A percentile compares a stretch with the other conserved stretches of the same genome.
Evolutionary conservation across 2,888 invertebrate genomes (phyloP).

Genomic region (Brachyopa scutellaris): DNA sequence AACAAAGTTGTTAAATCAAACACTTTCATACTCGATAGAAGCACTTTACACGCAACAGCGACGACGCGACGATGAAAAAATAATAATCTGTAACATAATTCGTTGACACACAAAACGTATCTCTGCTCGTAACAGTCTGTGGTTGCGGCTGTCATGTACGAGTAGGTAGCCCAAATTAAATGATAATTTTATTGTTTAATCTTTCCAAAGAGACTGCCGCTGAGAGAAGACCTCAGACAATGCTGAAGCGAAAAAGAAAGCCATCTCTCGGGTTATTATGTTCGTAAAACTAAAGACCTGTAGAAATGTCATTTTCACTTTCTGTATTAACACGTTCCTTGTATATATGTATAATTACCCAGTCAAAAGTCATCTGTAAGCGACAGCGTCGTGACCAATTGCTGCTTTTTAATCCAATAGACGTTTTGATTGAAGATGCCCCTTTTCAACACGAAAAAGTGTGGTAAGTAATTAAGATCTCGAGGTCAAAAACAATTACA

Average conservation of each 20-base stretch:
- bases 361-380: slow-evolving; percentile 11
- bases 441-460: slow-evolving; percentile 15
- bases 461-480: slow-evolving; percentile 47
- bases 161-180: slow-evolving; percentile 35
- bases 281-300: slow-evolving; percentile 22
- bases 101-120: slow-evolving; percentile 7
- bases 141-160: slow-evolving; percentile 28
- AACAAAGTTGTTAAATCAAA: slow-evolving; percentile 46
- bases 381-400: background rate
- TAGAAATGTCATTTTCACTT: slow-evolving; percentile 68
- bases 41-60: background rate
- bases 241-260: slow-evolving; percentile 51
- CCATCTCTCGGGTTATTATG: slow-evolving; percentile 29
- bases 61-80: background rate
- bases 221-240: slow-evolving; percentile 2
- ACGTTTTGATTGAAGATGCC: slow-evolving; percentile 17
- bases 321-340: slow-evolving; percentile 53
- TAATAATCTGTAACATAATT: slow-evolving; percentile 6
- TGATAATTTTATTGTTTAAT: slow-evolving; percentile 35
- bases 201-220: slow-evolving; percentile 7
- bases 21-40: slow-evolving; percentile 8
- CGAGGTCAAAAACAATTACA: slow-evolving; percentile 49
- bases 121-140: slow-evolving; percentile 1
- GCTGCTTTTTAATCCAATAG: slow-evolving; percentile 35
- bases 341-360: slow-evolving; percentile 15